Conservation (phyloP, 2,113 vertebrate species). For the Oceanodroma tethys region DNA sequence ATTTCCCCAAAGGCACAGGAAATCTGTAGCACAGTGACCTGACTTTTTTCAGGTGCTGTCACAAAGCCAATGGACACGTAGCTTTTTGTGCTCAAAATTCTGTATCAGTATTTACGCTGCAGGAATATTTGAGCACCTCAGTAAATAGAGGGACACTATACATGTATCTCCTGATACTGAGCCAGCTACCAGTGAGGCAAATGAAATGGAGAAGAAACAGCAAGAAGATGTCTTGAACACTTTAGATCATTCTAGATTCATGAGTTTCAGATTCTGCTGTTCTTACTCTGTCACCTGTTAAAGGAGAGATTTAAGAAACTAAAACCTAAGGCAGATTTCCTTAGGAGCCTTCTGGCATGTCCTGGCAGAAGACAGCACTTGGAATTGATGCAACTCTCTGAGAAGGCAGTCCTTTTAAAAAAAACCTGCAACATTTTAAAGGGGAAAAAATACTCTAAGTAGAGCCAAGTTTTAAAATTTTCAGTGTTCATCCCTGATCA, state of each 20-base stretch:
- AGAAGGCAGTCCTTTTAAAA: not conserved
- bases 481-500: not conserved
- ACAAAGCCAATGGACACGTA: not conserved
- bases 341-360: not conserved
- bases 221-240: not conserved
- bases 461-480: not conserved
- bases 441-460: not conserved
- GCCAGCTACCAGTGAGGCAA: not conserved
- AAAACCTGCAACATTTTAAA: not conserved
- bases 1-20: not conserved
- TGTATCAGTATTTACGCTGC: not conserved
- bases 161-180: not conserved
- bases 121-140: not conserved
- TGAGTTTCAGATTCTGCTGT: not conserved
- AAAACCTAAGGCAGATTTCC: not conserved
- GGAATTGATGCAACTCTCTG: not conserved
- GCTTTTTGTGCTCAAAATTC: not conserved
- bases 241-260: not conserved
- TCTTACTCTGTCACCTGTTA: not conserved
- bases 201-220: not conserved
- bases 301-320: not conserved
- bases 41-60: not conserved
- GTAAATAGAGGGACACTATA: not conserved
- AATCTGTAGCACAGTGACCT: rapidly evolving
- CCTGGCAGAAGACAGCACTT: not conserved